Conservation (phyloP, 2,888 invertebrate species). For the Ophonus ardosiacus region DNA sequence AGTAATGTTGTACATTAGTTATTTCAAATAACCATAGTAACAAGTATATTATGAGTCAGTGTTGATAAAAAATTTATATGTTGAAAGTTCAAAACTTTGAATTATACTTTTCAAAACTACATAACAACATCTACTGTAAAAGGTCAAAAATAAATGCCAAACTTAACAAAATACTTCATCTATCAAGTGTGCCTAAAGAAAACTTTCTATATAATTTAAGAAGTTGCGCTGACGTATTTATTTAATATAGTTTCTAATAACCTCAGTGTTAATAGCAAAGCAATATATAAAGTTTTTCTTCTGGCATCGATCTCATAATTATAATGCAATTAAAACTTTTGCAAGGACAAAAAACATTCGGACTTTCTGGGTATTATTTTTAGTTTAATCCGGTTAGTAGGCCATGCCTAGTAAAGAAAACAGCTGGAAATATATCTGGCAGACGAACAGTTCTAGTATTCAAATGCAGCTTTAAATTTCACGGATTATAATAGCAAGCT, state of each 20-base stretch:
- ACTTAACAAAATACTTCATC: neutral
- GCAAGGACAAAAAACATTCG: neutral
- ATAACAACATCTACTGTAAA: no score
- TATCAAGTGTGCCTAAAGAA: neutral
- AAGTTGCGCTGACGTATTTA: neutral
- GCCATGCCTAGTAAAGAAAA: neutral
- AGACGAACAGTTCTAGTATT: neutral
- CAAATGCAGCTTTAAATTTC: conserved; percentile 42
- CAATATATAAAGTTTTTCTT: neutral
- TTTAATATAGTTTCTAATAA: neutral
- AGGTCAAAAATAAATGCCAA: no score
- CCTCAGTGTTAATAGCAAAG: neutral
- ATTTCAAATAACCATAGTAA: no score
- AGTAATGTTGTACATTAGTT: no score
- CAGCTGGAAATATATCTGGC: neutral
- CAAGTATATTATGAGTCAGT: no score
- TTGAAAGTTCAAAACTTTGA: no score
- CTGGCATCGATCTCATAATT: neutral
- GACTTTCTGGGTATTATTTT: neutral
- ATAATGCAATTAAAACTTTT: neutral
- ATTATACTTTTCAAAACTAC: no score
- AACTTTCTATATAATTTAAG: neutral
- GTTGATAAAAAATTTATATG: no score
- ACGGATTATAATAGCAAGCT: conserved; percentile 46
- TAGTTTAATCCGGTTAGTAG: neutral